A percentile compares a stretch with the other conserved stretches of the same genome.
Conservation (phyloP, 2,113 vertebrate genomes). For the Mobula birostris region DNA sequence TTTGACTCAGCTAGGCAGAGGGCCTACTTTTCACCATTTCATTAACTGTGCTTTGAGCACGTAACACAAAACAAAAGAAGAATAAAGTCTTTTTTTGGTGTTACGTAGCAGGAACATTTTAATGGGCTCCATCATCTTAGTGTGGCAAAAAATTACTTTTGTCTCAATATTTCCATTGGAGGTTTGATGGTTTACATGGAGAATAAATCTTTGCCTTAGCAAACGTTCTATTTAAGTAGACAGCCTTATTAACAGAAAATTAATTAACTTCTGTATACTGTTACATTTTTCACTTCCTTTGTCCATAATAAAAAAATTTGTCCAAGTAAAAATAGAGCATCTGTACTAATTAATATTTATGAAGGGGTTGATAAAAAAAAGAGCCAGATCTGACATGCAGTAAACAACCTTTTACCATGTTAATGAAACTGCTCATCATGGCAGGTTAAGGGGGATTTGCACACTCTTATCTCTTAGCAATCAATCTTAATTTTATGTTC, state of each 20-base stretch:
- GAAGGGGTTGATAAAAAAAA: slow-evolving; percentile 28
- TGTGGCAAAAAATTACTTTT: slow-evolving; percentile 19
- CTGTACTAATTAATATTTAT: slow-evolving; percentile 22
- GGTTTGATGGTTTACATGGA: not conserved
- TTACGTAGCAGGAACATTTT: not conserved
- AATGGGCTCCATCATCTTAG: not conserved
- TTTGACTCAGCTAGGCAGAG: slow-evolving; percentile 21
- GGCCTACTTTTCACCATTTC: not conserved
- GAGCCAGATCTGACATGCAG: not conserved
- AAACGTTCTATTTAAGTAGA: slow-evolving; percentile 23
- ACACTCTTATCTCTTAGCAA: not conserved
- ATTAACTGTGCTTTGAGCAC: not conserved
- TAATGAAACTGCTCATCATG: slow-evolving; percentile 29
- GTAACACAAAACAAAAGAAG: not conserved
- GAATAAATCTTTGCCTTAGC: slow-evolving; percentile 27
- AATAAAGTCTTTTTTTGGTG: not conserved
- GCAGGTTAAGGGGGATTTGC: not conserved
- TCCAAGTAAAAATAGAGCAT: slow-evolving; percentile 21
- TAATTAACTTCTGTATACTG: slow-evolving; percentile 10
- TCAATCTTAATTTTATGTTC: slow-evolving; percentile 14
- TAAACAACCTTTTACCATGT: slow-evolving; percentile 24
- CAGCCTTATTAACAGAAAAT: slow-evolving; percentile 24
- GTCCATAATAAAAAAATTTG: slow-evolving; percentile 23
- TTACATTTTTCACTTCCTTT: slow-evolving; percentile 6
- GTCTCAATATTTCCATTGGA: not conserved